Percentiles rank a stretch among this genome's conserved stretches.
Evolutionary conservation across 2,797 vertebrate genomes (phyloP).

Genomic region (Cuculus canorus): DNA sequence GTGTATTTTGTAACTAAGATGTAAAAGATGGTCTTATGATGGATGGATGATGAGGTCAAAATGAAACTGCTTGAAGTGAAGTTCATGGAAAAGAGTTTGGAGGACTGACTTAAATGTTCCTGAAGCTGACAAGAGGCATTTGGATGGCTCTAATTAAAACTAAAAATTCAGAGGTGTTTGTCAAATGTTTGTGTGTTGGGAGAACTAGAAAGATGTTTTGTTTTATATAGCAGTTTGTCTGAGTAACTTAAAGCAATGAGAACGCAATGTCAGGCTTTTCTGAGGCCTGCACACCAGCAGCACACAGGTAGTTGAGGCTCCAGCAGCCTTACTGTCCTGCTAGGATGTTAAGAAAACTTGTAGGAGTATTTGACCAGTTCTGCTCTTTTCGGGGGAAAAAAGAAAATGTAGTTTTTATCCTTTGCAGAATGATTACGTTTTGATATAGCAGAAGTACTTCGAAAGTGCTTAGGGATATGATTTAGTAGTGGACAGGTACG

Average conservation of each 20-base stretch:
- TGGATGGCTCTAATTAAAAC: background rate
- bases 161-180: background rate
- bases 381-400: accelerated
- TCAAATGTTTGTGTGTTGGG: accelerated
- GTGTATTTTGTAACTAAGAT: background rate
- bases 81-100: background rate
- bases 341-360: background rate
- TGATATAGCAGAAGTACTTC: background rate
- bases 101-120: background rate
- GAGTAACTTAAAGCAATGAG: background rate
- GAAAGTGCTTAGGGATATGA: too few relatives aligned
- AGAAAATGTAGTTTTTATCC: background rate
- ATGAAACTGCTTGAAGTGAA: background rate
- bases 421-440: background rate
- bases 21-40: background rate
- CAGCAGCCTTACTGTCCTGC: background rate
- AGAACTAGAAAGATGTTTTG: accelerated
- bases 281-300: background rate
- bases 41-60: background rate
- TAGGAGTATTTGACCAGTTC: background rate
- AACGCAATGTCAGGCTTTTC: accelerated
- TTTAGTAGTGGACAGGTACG: too few relatives aligned
- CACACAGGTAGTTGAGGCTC: too few relatives aligned
- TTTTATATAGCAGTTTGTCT: background rate
- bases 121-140: background rate